Base-by-base conservation (phyloP, 2,888 invertebrate species). In the Dynastes maya region DNA sequence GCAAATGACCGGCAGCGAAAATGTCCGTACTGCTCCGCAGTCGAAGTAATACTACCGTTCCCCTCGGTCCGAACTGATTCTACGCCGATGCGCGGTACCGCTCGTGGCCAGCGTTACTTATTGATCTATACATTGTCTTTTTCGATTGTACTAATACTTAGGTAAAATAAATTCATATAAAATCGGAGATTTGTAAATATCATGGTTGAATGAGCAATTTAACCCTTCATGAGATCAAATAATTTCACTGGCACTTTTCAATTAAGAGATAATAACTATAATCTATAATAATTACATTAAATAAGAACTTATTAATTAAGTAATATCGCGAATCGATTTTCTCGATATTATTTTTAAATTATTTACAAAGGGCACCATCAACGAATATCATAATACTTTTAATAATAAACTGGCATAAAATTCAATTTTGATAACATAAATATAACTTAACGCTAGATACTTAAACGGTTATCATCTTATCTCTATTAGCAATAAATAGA, bases 381-480 rank as follows among this genome's bases (percentile, higher is more conserved):
- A 63, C 63, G 29, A 63, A 63, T 63, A 63, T 29, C 27, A 63
- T 32, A 58, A 63, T 63, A 29, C 27, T 32, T 63, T 32, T 13
- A 29, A 13, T 63, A 63, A 29, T 63, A 32, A 63, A 63, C 63
- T 63, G 63, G 32, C 32, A 16, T 49, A 68, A 49, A 68, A 49
- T 68, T 68, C n/a, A 9, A 51, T 68, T 51, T 51, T 40, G 22
- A 51, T 68, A 68, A 68, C 68, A 68, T 51, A 51, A 68, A 68
- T 68, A 68, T 68, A 51, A 68, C 29, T 68, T 67, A 67, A 68
- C 45, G 45, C 45, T 45, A 45, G 45, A 68, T 22, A 68, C 68
- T 37, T 68, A 68, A 68, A 45, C 51, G 9, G 13, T 2, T 68
- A 49, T n/a, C 27, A 68, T n/a, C 32, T 29, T 68, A 67, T 67